Base-by-base conservation (phyloP, 2,797 vertebrate species). In the Sebastes hopkinsi region DNA sequence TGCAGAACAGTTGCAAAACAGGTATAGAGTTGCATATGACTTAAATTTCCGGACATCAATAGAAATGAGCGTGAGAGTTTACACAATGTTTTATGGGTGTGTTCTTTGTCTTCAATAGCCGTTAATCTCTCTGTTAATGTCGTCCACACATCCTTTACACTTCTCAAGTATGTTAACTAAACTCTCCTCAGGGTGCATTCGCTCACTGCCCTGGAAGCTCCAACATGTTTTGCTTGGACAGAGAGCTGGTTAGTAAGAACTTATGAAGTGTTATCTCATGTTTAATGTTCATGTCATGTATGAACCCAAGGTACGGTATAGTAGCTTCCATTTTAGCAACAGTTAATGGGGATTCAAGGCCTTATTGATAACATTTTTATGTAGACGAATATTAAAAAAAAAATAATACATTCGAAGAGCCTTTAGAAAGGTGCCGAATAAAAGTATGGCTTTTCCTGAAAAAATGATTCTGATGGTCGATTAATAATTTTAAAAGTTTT, bases 91-190 rank as follows among this genome's bases (percentile, higher is more conserved):
- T 79, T 32, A 59, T 71, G 36, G 46, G 38, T 62, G 71, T 74
- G 54, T 73, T 56, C 11, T 62, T 73, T 76, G 75, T 82, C 50
- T 79, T 70, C 8, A 52, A 25, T 67, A 76, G 67, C 66, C 38
- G 79, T 84, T 84, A 42, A 88, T 87, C 58, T 80, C 36, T 78
- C 46, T 75, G 55, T 66, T 81, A 42, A 62, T 79, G 69, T 73
- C 46, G 27, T 55, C 59, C 55, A 74, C 30, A 38, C 59, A 67
- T 75, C 32, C 69, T 86, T 64, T 66, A 77, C 52, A 67, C 27
- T 72, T 68, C 67, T 72, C 65, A 83, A 81, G 68, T 65, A 72
- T 77, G 79, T 79, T 60, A 66, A 70, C 38, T 52, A 61, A 84
- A 58, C 56, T 62, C 54, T 27, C 72, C 70, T 78, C 54, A 14